Evolutionary conservation across 2,113 vertebrate genomes (phyloP).

Genomic region (Brienomyrus brachyistius): DNA sequence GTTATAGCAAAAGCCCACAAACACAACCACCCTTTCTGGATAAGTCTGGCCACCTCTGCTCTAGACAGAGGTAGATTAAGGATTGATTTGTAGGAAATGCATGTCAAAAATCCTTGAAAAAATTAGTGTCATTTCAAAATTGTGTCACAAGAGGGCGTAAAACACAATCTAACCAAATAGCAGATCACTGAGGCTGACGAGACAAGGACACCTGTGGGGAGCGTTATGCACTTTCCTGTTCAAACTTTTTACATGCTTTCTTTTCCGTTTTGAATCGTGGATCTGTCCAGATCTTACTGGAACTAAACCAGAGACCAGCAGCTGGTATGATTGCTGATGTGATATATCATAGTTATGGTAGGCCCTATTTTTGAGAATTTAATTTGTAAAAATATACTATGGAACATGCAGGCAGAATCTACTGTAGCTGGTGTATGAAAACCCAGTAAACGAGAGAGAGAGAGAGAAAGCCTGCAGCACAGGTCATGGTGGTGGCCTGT

Average conservation of each 20-base stretch:
- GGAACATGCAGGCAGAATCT: neutral
- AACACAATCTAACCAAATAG: neutral
- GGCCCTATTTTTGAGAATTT: neutral
- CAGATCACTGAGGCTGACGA: neutral
- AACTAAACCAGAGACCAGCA: neutral
- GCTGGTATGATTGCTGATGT: neutral
- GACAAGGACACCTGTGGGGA: neutral
- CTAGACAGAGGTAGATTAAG: neutral
- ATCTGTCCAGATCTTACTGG: neutral
- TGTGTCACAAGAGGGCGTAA: constrained; percentile 27
- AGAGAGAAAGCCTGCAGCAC: too few relatives aligned
- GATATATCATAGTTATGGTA: neutral
- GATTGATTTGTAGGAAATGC: neutral
- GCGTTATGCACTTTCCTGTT: neutral
- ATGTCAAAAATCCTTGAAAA: neutral
- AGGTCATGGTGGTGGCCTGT: too few relatives aligned
- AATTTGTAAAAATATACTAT: neutral
- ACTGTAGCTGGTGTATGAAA: neutral
- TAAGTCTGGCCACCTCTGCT: neutral
- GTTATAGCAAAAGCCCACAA: neutral
- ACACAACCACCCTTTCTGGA: neutral
- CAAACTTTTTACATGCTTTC: neutral
- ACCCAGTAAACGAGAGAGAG: neutral
- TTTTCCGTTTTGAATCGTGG: neutral
- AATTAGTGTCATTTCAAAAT: constrained; percentile 29